Percentiles rank a stretch among this genome's conserved stretches.
Conservation (phyloP, 2,113 vertebrate genomes). For the Barnardius zonarius region DNA sequence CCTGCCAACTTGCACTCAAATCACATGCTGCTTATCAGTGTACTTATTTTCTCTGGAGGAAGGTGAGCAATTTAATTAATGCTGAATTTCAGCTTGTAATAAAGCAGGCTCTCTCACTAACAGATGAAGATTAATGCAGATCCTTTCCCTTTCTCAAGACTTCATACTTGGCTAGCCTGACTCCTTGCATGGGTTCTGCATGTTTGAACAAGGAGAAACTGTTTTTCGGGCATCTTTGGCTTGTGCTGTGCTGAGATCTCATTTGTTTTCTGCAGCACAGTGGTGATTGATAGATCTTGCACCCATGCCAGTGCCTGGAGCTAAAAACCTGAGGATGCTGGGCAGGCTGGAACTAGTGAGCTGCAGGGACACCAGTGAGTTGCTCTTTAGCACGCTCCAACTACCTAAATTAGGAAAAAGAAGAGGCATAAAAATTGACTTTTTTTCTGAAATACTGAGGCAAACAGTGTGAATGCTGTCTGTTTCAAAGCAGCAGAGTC, state of each 20-base stretch:
- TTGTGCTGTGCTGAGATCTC: neutral
- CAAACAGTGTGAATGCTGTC: neutral
- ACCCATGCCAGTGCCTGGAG: neutral
- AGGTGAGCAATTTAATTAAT: neutral
- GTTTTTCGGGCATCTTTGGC: neutral
- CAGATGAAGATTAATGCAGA: neutral
- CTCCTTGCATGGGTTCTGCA: neutral
- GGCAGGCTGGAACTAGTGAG: neutral
- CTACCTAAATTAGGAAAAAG: neutral
- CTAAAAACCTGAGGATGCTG: neutral
- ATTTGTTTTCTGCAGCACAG: constrained; percentile 17
- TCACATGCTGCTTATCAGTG: neutral
- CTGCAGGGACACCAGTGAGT: neutral
- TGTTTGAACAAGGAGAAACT: constrained; percentile 16
- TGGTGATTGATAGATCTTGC: neutral
- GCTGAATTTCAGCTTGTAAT: neutral
- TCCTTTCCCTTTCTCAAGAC: neutral
- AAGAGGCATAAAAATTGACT: neutral
- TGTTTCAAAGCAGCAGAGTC: neutral
- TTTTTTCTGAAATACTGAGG: neutral
- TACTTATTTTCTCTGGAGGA: neutral
- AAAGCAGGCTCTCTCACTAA: neutral
- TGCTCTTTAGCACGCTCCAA: neutral
- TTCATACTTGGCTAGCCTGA: neutral
- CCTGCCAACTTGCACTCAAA: neutral